Evolutionary conservation across 2,797 vertebrate species (phyloP).

Genomic region (Myiothlypis chrysogaster): DNA sequence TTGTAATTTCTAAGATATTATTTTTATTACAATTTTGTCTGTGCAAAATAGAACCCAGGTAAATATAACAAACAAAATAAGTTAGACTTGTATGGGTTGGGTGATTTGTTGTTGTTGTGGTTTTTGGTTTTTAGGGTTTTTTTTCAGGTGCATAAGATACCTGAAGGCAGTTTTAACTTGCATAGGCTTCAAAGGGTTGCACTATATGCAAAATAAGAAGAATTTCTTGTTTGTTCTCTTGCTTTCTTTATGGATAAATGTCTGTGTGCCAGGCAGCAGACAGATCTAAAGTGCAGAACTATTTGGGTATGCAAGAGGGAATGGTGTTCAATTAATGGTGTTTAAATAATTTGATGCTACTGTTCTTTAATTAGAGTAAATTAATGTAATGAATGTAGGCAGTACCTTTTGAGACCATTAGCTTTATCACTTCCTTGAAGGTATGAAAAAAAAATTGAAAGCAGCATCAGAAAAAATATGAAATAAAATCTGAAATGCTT

Average conservation of each 20-base stretch:
- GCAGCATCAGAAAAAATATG: not conserved
- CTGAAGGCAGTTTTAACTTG: constrained; percentile 3
- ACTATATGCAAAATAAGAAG: constrained; percentile 40
- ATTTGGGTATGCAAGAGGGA: constrained; percentile 7
- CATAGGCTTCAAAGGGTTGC: constrained; percentile 8
- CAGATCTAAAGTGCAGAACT: not conserved
- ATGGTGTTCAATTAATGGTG: not conserved
- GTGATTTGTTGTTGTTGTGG: not conserved
- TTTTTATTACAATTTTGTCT: not conserved
- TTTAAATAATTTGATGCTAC: constrained; percentile 32
- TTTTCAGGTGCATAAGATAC: not conserved
- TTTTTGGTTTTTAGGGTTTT: not conserved
- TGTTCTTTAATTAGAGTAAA: constrained; percentile 1
- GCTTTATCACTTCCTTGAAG: constrained; percentile 31
- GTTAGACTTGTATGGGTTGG: not conserved
- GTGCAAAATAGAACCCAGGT: not conserved
- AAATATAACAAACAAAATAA: not conserved
- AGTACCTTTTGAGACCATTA: not conserved
- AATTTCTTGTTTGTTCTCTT: constrained; percentile 13
- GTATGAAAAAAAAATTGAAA: not conserved
- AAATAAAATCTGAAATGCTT: not conserved
- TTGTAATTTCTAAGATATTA: not conserved
- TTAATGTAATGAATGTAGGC: not conserved
- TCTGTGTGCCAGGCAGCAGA: not conserved
- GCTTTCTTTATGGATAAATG: not conserved